These are phyloP conservation scores for Cryptosula pallasiana DNA, from an alignment of 2,888 invertebrate genomes.

Conservation along the genomic window DNA sequence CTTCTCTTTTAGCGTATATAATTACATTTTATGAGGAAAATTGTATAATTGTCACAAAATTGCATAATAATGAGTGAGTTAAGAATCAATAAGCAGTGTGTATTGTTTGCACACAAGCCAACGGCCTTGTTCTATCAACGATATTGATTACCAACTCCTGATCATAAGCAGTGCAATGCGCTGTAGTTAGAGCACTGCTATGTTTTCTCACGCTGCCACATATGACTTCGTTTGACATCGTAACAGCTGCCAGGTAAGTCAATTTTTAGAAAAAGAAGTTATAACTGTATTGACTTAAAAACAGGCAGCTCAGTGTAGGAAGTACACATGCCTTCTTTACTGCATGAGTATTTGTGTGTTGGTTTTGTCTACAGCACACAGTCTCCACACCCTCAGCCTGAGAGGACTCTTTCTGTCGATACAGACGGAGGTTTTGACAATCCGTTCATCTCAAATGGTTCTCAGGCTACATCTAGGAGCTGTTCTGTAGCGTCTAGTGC, in stretches of 20 bases:
- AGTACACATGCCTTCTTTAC: no score
- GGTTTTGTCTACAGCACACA: background rate
- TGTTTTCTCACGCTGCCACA: no score
- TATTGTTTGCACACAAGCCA: background rate
- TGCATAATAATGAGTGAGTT: background rate
- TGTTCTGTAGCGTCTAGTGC: background rate
- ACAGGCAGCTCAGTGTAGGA: no score
- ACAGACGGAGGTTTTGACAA: background rate
- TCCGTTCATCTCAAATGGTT: background rate
- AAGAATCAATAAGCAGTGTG: background rate
- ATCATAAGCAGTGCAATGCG: no score
- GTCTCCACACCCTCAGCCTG: background rate
- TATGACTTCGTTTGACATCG: no score
- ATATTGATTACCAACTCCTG: background rate
- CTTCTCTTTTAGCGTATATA: no score
- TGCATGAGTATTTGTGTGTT: no score
- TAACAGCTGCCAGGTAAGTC: no score
- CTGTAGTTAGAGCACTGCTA: no score
- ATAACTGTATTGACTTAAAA: no score
- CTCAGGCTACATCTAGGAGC: background rate
- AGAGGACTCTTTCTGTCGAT: background rate
- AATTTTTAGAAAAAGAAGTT: no score
- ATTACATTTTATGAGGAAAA: no score
- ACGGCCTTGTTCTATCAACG: background rate
- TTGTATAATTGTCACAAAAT: background rate